Evolutionary conservation across 2,888 invertebrate species (phyloP).

Genomic region (Ceraclea dissimilis): DNA sequence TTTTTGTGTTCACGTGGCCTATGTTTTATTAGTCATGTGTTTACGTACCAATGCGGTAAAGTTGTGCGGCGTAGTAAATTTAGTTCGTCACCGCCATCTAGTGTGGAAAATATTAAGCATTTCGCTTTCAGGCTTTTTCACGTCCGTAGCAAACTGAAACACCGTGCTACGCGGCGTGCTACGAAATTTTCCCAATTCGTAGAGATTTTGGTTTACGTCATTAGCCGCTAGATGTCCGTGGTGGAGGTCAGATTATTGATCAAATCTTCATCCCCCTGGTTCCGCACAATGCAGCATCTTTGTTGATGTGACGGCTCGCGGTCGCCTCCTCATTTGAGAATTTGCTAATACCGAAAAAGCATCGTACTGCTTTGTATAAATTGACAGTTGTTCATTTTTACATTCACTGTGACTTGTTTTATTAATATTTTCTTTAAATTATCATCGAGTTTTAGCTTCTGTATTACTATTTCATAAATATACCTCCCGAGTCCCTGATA

Average conservation of each 20-base stretch:
- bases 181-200: not conserved
- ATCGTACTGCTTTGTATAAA: not conserved
- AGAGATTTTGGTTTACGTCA: not conserved
- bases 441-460: no score
- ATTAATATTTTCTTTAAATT: no score
- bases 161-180: not conserved
- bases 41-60: no score
- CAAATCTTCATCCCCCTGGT: constrained; percentile 17
- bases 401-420: not conserved
- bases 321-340: constrained; percentile 7
- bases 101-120: not conserved
- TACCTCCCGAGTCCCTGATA: no score
- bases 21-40: no score
- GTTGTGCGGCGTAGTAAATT: no score
- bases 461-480: no score
- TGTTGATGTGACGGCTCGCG: constrained; percentile 22
- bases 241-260: constrained; percentile 19
- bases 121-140: not conserved
- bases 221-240: constrained; percentile 6
- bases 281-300: constrained; percentile 25
- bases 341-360: constrained; percentile 3
- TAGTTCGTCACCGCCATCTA: not conserved
- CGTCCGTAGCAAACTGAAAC: not conserved
- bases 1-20: no score
- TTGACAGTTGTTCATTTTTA: constrained; percentile 6